Base-by-base conservation (phyloP, 2,888 invertebrate genomes). In the Isotomurus palustris region DNA sequence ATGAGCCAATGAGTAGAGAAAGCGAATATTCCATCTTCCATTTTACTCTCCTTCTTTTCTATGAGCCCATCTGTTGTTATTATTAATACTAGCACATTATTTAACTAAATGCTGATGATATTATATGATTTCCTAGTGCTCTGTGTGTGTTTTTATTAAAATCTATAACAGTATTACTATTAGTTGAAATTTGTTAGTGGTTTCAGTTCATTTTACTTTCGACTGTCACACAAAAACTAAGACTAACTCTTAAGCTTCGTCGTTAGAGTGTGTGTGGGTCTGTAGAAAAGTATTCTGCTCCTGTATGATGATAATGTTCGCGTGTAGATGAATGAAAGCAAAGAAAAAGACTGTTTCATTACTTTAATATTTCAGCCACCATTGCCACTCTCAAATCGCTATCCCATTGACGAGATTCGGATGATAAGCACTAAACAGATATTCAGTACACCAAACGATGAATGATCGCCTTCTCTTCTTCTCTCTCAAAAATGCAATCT, bases 351-450 rank as follows among this genome's bases (percentile, higher is more conserved):
- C 28, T 47, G 25, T 28, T 56, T 60, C 41, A 55, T 63, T 63
- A 53, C 51, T 62, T 62, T 47, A 49, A 50, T 62, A 36, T 65
- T 65, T 60, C 62, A 65, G 65, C 62, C 56, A 55, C 59, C 65
- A 53, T 62, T 60, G 55, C 59, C 65, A 62, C 62, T 56, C 56
- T 51, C 59, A 57, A 55, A 45, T 58, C 58, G 54, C 60, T 47
- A 57, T 56, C 65, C 58, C 65, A 65, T 61, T 65, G 65, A 65
- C 65, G 65, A 62, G 65, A 65, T 65, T 65, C 61, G 57, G 62
- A 59, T 57, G 47, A 62, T 58, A 49, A 44, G 44, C 17, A 44
- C 6, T 6, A 40, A 40, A n/a, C n/a, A n/a, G n/a, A n/a, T n/a
- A n/a, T n/a, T n/a, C n/a, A n/a, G n/a, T n/a, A n/a, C n/a, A n/a